A percentile compares a stretch with the other conserved stretches of the same genome.
These are phyloP conservation scores for Cyanoramphus novaezelandiae DNA, from an alignment of 2,113 vertebrate genomes.

Conservation along the genomic window DNA sequence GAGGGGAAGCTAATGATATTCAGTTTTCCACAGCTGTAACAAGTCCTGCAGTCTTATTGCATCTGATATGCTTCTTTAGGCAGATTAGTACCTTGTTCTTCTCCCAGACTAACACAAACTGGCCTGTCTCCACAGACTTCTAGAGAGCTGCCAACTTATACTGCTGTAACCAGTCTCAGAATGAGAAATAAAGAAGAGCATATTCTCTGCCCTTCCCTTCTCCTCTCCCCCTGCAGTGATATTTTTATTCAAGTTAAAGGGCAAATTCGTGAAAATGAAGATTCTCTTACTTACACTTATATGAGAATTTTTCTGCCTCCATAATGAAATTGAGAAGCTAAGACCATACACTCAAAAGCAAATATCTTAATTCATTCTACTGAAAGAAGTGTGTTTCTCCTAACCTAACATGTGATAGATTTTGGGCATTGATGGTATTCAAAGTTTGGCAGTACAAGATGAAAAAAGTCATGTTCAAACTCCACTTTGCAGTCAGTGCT, in stretches of 20 bases:
- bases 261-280: not conserved
- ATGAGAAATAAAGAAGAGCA: not conserved
- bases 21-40: not conserved
- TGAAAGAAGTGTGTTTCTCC: not conserved
- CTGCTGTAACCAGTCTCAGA: not conserved
- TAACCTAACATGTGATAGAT: not conserved
- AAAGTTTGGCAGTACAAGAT: not conserved
- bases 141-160: not conserved
- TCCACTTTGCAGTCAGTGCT: not conserved
- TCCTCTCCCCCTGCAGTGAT: rapidly evolving
- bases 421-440: not conserved
- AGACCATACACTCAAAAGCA: not conserved
- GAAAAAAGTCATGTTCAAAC: not conserved
- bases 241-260: not conserved
- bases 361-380: not conserved
- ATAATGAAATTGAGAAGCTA: not conserved
- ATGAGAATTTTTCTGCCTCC: not conserved
- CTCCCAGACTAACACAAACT: not conserved
- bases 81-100: not conserved
- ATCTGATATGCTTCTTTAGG: not conserved
- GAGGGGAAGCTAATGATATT: conserved; percentile 20
- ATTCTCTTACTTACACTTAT: not conserved
- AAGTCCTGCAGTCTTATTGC: not conserved
- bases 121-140: not conserved
- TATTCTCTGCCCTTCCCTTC: not conserved